Conservation (phyloP, 2,113 vertebrate species). For the Aegotheles bennettii region DNA sequence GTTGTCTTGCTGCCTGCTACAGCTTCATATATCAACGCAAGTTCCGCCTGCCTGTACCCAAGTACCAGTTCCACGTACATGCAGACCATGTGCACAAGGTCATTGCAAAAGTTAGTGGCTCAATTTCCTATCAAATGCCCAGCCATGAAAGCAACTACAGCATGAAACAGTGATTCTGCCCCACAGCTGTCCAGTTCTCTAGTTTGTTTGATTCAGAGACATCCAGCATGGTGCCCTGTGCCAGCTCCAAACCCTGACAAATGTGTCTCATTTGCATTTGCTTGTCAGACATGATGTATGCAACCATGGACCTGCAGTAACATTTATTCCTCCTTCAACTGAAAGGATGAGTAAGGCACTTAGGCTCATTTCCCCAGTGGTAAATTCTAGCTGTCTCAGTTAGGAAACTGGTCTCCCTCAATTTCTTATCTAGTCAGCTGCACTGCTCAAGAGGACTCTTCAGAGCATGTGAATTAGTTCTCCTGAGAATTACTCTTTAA, state of each 20-base stretch:
- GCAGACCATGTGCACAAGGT: background rate
- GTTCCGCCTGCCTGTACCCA: background rate
- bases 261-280: background rate
- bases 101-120: background rate
- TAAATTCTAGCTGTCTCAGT: background rate
- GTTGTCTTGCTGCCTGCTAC: background rate
- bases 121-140: background rate
- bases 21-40: background rate
- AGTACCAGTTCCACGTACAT: background rate
- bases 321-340: background rate
- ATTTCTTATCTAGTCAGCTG: slow-evolving; percentile 30
- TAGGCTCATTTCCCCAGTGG: slow-evolving; percentile 20
- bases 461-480: background rate
- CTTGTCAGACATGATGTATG: background rate
- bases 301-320: background rate
- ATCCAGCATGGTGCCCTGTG: background rate
- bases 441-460: background rate
- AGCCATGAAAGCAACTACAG: background rate
- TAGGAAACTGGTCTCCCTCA: slow-evolving; percentile 2
- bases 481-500: background rate
- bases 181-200: background rate
- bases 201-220: background rate
- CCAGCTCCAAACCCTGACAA: background rate
- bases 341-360: slow-evolving; percentile 8
- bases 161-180: background rate